Percentiles rank a stretch among this genome's conserved stretches.
Conservation (phyloP, 2,113 vertebrate species). For the Syngnathus typhle region DNA sequence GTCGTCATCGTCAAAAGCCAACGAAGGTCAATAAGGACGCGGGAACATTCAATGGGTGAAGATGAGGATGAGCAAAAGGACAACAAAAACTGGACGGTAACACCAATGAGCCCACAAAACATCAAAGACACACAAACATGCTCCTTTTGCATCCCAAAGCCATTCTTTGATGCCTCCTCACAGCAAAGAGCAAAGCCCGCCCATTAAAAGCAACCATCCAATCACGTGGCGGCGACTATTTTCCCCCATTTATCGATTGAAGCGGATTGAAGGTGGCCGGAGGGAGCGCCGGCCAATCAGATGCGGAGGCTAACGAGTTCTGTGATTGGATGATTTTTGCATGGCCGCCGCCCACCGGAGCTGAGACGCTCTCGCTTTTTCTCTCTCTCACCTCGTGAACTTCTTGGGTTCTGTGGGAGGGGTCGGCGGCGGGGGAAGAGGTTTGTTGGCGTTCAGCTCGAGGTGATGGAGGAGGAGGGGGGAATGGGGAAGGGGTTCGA, state of each 20-base stretch:
- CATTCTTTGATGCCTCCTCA: conserved; percentile 66
- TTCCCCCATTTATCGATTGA: background rate
- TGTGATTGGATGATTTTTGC: conserved; percentile 36
- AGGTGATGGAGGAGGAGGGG: conserved; percentile 90
- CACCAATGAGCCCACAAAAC: background rate
- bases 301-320: conserved; percentile 4
- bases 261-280: background rate
- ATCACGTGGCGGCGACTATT: background rate
- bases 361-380: conserved; percentile 48
- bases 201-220: conserved; percentile 7
- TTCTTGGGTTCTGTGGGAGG: conserved; percentile 97
- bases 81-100: background rate
- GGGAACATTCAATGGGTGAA: background rate
- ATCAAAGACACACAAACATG: conserved; percentile 42
- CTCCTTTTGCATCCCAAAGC: conserved; percentile 74
- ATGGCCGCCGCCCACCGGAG: conserved; percentile 43
- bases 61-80: conserved; percentile 13
- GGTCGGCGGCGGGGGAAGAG: conserved; percentile 90
- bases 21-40: background rate
- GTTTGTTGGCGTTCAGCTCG: conserved; percentile 97
- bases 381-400: conserved; percentile 88
- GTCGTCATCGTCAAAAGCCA: background rate
- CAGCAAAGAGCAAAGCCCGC: background rate
- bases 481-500: conserved; percentile 96
- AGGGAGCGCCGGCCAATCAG: background rate